These are phyloP conservation scores for Sus scrofa DNA, from an alignment of 2,113 vertebrate species.

Conservation along the genomic window DNA sequence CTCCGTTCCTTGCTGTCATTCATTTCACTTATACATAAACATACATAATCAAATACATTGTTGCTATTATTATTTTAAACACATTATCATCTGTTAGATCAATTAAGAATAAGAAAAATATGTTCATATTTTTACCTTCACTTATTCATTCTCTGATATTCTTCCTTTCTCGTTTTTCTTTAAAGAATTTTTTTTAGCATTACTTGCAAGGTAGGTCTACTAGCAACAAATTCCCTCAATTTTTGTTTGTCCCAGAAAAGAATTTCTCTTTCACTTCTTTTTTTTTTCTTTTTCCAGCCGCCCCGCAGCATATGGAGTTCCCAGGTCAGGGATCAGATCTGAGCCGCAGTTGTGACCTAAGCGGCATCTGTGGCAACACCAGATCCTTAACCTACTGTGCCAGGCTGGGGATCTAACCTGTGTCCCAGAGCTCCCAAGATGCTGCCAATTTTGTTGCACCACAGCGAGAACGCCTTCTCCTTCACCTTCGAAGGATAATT, in stretches of 20 bases:
- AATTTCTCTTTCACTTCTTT: background rate
- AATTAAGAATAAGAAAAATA: background rate
- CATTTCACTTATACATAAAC: background rate
- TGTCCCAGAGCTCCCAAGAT: too few relatives aligned
- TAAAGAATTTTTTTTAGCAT: background rate
- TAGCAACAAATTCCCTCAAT: background rate
- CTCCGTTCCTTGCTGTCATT: background rate
- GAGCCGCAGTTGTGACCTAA: too few relatives aligned
- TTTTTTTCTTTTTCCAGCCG: too few relatives aligned
- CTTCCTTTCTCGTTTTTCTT: slow-evolving; percentile 6
- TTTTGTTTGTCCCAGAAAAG: background rate
- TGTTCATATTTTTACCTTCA: background rate
- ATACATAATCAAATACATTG: background rate
- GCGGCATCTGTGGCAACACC: too few relatives aligned
- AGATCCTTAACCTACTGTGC: too few relatives aligned
- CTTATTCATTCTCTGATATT: background rate
- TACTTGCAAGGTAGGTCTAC: background rate
- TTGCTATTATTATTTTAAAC: slow-evolving; percentile 2
- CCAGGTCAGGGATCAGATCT: too few relatives aligned
- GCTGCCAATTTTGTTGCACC: too few relatives aligned
- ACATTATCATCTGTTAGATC: background rate
- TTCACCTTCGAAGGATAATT: slow-evolving; percentile 15
- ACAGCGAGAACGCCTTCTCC: background rate
- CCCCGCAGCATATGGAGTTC: too few relatives aligned
- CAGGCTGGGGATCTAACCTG: too few relatives aligned